Evolutionary conservation across 2,797 vertebrate genomes (phyloP).

Genomic region (Anguilla obscura): DNA sequence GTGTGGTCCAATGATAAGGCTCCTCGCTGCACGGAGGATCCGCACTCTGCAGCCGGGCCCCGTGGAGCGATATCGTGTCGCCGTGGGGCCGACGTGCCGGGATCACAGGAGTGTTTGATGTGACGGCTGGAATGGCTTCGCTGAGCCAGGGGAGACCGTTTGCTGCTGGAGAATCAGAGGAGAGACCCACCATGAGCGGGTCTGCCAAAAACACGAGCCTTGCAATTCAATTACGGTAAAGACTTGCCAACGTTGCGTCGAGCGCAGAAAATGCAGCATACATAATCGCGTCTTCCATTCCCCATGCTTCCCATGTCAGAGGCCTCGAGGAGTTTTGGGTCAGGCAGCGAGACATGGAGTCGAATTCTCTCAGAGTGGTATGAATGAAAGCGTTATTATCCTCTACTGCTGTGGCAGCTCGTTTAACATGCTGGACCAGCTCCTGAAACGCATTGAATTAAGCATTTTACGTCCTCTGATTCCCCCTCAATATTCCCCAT

Average conservation of each 20-base stretch:
- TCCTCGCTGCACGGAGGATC: not conserved
- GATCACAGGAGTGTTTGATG: slow-evolving; percentile 24
- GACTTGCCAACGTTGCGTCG: slow-evolving; percentile 39
- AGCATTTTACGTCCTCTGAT: not conserved
- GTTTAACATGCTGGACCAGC: slow-evolving; percentile 17
- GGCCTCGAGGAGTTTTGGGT: slow-evolving; percentile 40
- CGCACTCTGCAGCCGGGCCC: not conserved
- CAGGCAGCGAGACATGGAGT: slow-evolving; percentile 22
- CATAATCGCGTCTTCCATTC: slow-evolving; percentile 39
- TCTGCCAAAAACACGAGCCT: slow-evolving; percentile 39
- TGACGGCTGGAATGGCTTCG: slow-evolving; percentile 13
- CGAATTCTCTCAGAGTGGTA: slow-evolving; percentile 21
- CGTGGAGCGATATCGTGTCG: not conserved
- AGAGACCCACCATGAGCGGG: slow-evolving; percentile 28
- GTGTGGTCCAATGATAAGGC: not conserved
- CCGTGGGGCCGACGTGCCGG: slow-evolving; percentile 7
- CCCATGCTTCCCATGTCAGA: slow-evolving; percentile 32
- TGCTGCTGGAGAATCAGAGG: slow-evolving; percentile 19
- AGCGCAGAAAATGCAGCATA: slow-evolving; percentile 39
- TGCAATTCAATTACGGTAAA: slow-evolving; percentile 41
- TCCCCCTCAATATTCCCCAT: not conserved
- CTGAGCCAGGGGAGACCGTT: slow-evolving; percentile 7
- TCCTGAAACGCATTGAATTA: not conserved
- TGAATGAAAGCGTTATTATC: slow-evolving; percentile 17
- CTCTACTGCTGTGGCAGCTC: slow-evolving; percentile 21